Conservation (phyloP, 2,797 vertebrate species). For the Lepidocolaptes lacrymiger region DNA sequence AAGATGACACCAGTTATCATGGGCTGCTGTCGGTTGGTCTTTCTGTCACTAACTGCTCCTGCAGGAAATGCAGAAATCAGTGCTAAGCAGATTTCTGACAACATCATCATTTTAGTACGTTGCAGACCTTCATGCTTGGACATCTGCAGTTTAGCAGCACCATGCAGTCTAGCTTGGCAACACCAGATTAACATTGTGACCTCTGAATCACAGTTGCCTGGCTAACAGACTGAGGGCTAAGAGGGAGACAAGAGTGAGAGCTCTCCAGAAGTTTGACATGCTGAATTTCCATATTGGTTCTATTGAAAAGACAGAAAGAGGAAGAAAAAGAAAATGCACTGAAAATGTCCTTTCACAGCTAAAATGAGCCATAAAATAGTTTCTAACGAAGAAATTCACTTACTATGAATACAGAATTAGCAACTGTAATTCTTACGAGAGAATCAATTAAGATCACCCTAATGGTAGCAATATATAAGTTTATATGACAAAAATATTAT, state of each 20-base stretch:
- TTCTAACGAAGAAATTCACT: not conserved
- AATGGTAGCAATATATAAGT: slow-evolving; percentile 16
- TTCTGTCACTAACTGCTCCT: not conserved
- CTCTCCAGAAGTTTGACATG: not conserved
- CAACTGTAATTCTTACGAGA: not conserved
- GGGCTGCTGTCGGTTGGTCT: not conserved
- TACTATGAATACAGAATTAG: slow-evolving; percentile 41
- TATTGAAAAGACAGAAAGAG: not conserved
- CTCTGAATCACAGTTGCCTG: not conserved
- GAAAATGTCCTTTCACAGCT: not conserved
- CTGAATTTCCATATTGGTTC: not conserved
- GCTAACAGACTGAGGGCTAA: not conserved
- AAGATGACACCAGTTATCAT: not conserved
- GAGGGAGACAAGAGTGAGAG: not conserved
- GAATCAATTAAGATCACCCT: slow-evolving; percentile 6
- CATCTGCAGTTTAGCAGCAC: not conserved
- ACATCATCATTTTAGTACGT: not conserved
- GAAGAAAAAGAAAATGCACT: not conserved
- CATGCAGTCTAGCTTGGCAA: not conserved
- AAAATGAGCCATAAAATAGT: slow-evolving; percentile 17
- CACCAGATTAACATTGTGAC: not conserved
- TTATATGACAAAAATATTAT: slow-evolving; percentile 11
- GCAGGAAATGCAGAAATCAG: not conserved
- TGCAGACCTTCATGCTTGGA: not conserved
- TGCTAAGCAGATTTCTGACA: not conserved